Conservation (phyloP, 1,140 invertebrate species). For the Apis laboriosa region DNA sequence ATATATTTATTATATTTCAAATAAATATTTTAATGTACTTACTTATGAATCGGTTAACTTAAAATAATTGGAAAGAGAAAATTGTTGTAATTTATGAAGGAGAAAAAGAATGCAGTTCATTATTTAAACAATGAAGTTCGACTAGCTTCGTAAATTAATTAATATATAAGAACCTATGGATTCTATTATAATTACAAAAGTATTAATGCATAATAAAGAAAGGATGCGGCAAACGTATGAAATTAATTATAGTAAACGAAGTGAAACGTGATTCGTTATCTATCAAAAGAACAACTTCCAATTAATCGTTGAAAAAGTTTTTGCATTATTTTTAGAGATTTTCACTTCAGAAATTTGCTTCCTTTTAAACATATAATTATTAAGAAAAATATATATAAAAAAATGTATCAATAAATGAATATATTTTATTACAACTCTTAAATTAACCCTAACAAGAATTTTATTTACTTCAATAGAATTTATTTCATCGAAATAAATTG, state of each 20-base stretch:
- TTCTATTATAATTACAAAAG: neutral
- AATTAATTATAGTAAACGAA: neutral
- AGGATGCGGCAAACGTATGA: neutral
- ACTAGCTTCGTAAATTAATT: neutral
- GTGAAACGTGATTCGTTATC: conserved; percentile 5
- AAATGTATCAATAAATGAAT: no score
- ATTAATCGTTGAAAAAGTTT: neutral
- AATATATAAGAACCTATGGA: neutral
- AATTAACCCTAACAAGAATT: neutral
- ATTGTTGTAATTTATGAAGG: neutral
- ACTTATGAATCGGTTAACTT: no score
- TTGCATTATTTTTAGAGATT: no score
- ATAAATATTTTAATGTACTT: no score
- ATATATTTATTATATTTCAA: no score
- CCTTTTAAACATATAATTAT: no score
- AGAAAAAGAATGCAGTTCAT: neutral
- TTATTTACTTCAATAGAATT: neutral
- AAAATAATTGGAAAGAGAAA: neutral
- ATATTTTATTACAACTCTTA: no score
- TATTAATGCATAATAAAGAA: neutral
- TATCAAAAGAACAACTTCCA: neutral
- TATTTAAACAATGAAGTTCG: neutral
- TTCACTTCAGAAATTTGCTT: no score
- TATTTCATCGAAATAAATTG: neutral
- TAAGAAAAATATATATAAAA: no score